Evolutionary conservation across 1,140 invertebrate species (phyloP).

Genomic region (Phymastichus coffea): DNA sequence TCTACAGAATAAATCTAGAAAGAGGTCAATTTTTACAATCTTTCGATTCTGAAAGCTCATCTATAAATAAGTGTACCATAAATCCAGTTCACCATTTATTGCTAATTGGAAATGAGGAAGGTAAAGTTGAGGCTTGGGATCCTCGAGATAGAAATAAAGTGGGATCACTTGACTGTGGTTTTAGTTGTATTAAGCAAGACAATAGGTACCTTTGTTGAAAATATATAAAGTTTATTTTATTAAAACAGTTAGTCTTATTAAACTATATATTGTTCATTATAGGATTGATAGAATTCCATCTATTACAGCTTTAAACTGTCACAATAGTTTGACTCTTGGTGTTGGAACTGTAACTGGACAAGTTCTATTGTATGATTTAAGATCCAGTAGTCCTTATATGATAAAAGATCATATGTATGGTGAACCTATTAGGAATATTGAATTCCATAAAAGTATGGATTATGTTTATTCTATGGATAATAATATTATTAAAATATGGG

Average conservation of each 20-base stretch:
- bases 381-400: constrained; percentile 83
- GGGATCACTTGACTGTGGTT: constrained; percentile 82
- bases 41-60: constrained; percentile 71
- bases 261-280: too few relatives aligned
- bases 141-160: constrained; percentile 75
- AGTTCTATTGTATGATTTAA: constrained; percentile 91
- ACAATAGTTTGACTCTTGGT: constrained; percentile 81
- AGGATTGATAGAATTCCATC: constrained; percentile 70
- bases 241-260: too few relatives aligned
- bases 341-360: constrained; percentile 94
- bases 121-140: constrained; percentile 96
- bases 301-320: constrained; percentile 78
- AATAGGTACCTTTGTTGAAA: too few relatives aligned
- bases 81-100: constrained; percentile 89
- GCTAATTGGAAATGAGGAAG: constrained; percentile 86
- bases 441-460: constrained; percentile 80
- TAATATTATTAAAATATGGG: constrained; percentile 93
- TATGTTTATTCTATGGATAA: constrained; percentile 90
- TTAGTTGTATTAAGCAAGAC: constrained; percentile 67
- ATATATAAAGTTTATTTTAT: constrained; percentile 48
- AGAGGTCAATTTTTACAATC: constrained; percentile 91
- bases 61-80: constrained; percentile 83
- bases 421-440: constrained; percentile 86
- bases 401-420: constrained; percentile 96
- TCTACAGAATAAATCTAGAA: constrained; percentile 94